These are phyloP conservation scores for Acrocyrtus sp. DNA, from an alignment of 2,888 invertebrate species.

Conservation along the genomic window DNA sequence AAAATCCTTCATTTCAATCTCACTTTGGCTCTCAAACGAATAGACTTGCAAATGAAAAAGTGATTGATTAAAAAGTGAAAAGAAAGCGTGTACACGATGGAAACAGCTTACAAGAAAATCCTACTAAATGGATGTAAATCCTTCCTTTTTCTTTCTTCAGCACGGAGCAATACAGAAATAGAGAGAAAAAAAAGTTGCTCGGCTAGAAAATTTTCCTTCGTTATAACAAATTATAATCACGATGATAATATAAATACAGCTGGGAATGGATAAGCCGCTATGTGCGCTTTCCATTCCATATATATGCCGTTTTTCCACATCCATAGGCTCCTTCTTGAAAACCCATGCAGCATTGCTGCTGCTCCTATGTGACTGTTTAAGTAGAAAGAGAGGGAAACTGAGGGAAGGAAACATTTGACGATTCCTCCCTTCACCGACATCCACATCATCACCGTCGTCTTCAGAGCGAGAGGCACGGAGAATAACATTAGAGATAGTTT, in stretches of 20 bases:
- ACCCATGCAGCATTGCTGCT: too few species aligned
- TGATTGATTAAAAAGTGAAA: slow-evolving; percentile 52
- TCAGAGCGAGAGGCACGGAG: too few species aligned
- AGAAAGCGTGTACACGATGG: slow-evolving; percentile 40
- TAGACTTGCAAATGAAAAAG: slow-evolving; percentile 44
- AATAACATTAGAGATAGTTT: neutral
- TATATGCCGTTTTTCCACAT: too few species aligned
- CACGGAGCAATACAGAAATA: neutral
- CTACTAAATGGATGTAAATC: slow-evolving; percentile 49
- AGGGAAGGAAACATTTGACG: neutral
- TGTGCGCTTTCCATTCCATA: neutral
- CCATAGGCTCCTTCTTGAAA: too few species aligned
- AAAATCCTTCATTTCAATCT: slow-evolving; percentile 1
- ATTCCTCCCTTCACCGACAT: neutral
- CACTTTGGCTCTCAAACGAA: neutral
- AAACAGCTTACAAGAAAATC: slow-evolving; percentile 42
- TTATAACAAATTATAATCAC: neutral
- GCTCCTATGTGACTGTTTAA: neutral
- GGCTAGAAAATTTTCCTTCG: too few species aligned
- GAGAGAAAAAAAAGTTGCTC: too few species aligned
- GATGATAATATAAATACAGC: neutral
- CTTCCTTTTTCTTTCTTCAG: slow-evolving; percentile 23
- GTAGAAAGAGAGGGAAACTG: neutral
- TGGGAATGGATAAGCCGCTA: neutral
- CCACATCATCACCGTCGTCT: slow-evolving; percentile 17